These are phyloP conservation scores for Drosophila orosa DNA, from an alignment of 1,140 invertebrate genomes.

Conservation along the genomic window DNA sequence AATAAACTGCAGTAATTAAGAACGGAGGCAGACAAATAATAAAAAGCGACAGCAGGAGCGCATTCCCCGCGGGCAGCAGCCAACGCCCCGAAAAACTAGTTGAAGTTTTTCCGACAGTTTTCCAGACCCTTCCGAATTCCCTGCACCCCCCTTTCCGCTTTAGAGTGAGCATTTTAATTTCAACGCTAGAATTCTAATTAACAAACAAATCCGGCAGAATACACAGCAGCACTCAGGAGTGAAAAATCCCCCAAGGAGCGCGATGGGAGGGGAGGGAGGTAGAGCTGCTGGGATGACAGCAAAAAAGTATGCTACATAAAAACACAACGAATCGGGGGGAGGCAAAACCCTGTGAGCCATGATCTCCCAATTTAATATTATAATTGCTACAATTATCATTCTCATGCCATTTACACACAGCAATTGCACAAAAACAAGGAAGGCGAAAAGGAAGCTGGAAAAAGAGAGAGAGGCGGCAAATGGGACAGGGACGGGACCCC, in stretches of 20 bases:
- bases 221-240: slow-evolving; percentile 62
- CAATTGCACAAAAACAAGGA: slow-evolving; percentile 75
- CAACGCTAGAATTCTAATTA: slow-evolving; percentile 83
- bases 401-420: slow-evolving; percentile 84
- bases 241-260: slow-evolving; percentile 34
- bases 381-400: slow-evolving; percentile 84
- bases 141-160: neutral
- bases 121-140: neutral
- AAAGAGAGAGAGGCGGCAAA: slow-evolving; percentile 20
- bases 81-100: slow-evolving; percentile 64
- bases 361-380: slow-evolving; percentile 84
- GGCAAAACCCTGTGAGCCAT: slow-evolving; percentile 80
- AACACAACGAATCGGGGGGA: slow-evolving; percentile 3
- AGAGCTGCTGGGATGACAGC: slow-evolving; percentile 38
- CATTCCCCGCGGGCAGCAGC: slow-evolving; percentile 27
- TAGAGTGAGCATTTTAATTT: slow-evolving; percentile 72
- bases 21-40: slow-evolving; percentile 56
- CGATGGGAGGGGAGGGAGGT: slow-evolving; percentile 7
- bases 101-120: slow-evolving; percentile 43
- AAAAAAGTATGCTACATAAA: slow-evolving; percentile 80
- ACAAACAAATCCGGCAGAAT: slow-evolving; percentile 82
- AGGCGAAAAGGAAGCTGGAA: slow-evolving; percentile 43
- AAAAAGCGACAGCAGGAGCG: slow-evolving; percentile 34
- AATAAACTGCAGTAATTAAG: slow-evolving; percentile 84
- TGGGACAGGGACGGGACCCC: slow-evolving; percentile 10